These are phyloP conservation scores for Mythimna impura DNA, from an alignment of 2,888 invertebrate species.

Conservation along the genomic window DNA sequence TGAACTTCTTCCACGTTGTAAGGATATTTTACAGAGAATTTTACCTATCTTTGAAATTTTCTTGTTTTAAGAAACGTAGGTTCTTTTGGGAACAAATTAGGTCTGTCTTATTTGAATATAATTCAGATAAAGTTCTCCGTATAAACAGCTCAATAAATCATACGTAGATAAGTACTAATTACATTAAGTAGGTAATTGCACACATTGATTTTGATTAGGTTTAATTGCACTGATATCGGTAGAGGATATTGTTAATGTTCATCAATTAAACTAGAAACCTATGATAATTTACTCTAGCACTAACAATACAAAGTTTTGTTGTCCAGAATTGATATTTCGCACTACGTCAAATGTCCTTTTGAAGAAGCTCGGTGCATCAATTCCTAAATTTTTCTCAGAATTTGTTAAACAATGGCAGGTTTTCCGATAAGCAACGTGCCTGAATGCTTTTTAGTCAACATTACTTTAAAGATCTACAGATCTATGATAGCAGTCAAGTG, in stretches of 20 bases:
- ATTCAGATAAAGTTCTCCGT: slow-evolving; percentile 11
- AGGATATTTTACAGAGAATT: slow-evolving; percentile 25
- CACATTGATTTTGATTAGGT: slow-evolving; percentile 35
- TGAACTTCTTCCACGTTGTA: slow-evolving; percentile 4
- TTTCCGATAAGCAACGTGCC: slow-evolving; percentile 31
- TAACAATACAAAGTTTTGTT: slow-evolving; percentile 33
- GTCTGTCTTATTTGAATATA: slow-evolving; percentile 2
- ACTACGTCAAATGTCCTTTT: slow-evolving; percentile 31
- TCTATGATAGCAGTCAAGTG: slow-evolving; percentile 47
- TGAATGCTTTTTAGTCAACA: slow-evolving; percentile 24
- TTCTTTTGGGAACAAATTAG: background rate
- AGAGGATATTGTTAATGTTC: slow-evolving; percentile 14
- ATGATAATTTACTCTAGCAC: slow-evolving; percentile 31
- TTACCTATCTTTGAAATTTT: background rate
- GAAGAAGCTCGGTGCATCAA: slow-evolving; percentile 51
- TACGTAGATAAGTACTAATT: slow-evolving; percentile 18
- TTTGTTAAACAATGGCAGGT: slow-evolving; percentile 39
- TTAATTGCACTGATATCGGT: slow-evolving; percentile 19
- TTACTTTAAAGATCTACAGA: slow-evolving; percentile 31
- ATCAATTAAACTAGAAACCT: slow-evolving; percentile 33
- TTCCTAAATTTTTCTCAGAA: slow-evolving; percentile 38
- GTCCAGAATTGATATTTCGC: slow-evolving; percentile 27
- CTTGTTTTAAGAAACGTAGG: background rate
- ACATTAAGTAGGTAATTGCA: slow-evolving; percentile 34
- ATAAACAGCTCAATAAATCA: slow-evolving; percentile 18